Base-by-base conservation (phyloP, 2,797 vertebrate genomes). In the Ctenochaetus hawaiiensis region DNA sequence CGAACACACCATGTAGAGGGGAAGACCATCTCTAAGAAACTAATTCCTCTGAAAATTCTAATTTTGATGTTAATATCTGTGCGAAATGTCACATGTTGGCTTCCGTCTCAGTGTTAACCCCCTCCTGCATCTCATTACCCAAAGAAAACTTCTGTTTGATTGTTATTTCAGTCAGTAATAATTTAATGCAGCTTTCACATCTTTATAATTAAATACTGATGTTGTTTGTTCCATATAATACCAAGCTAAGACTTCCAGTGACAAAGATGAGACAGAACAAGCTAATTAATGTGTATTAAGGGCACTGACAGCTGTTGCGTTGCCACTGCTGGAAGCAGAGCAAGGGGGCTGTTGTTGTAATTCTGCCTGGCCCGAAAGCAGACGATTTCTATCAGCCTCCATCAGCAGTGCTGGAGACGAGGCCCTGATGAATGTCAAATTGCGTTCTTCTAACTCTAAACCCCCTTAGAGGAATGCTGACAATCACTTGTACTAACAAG, bases 401-500 rank as follows among this genome's bases (percentile, higher is more conserved):
- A 86, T 92, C 89, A 88, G 78, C 67, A 47, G 72, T 60, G 78
- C 87, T 83, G 83, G 79, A 78, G 80, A 83, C 61, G 64, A 81
- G 74, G 78, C 83, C 80, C 73, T 86, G 85, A 86, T 90, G 84
- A 89, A 88, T 89, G 90, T 91, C 89, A 92, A 77, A 78, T 79
- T 72, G 74, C 74, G 12, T 83, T 91, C n/a, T 73, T 76, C 84
- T 86, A 73, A 85, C 83, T 75, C 81, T 8, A 41, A 41, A 11
- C 39, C 87, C 89, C 88, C 87, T 90, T 74, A 77, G 78, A 90
- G 90, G 79, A 89, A 84, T 86, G 91, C 91, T 92, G 92, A 94
- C 92, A 92, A 91, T 93, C 90, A 88, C 87, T 93, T 90, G 89
- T 88, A 89, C 89, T 91, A 93, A 93, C 91, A 89, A 90, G 93